Conservation (phyloP, 2,888 invertebrate genomes). For the Antheraea assamensis region DNA sequence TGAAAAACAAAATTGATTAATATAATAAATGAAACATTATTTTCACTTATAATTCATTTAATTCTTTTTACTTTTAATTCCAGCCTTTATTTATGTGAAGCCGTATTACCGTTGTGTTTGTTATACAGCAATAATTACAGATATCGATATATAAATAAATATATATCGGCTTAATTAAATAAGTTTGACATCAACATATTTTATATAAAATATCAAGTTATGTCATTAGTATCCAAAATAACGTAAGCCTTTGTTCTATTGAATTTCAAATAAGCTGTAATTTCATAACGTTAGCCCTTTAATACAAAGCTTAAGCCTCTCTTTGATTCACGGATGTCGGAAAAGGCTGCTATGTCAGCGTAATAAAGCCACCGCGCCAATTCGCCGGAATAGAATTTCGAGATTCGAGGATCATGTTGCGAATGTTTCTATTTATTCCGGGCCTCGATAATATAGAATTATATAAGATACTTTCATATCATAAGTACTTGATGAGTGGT, state of each 20-base stretch:
- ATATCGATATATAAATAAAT: no score
- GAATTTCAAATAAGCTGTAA: conserved; percentile 6
- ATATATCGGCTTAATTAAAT: no score
- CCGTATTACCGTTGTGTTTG: no score
- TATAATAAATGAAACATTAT: no score
- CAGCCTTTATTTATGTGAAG: no score
- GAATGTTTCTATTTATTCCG: neutral
- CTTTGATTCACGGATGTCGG: conserved; percentile 17
- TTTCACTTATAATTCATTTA: no score
- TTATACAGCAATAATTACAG: no score
- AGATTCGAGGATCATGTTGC: neutral
- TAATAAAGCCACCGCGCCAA: conserved; percentile 21
- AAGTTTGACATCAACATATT: no score
- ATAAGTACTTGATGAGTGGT: neutral
- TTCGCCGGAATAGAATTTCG: conserved; percentile 14
- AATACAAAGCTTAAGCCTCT: conserved; percentile 16
- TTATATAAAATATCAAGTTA: no score
- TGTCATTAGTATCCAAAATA: neutral
- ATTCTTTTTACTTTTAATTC: no score
- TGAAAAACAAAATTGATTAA: neutral
- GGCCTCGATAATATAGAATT: neutral
- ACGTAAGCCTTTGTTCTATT: neutral
- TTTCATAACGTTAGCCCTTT: conserved; percentile 20
- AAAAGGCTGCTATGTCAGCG: conserved; percentile 14
- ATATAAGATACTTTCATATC: conserved; percentile 4